Evolutionary conservation across 2,888 invertebrate species (phyloP).

Genomic region (Drosophila cognata): DNA sequence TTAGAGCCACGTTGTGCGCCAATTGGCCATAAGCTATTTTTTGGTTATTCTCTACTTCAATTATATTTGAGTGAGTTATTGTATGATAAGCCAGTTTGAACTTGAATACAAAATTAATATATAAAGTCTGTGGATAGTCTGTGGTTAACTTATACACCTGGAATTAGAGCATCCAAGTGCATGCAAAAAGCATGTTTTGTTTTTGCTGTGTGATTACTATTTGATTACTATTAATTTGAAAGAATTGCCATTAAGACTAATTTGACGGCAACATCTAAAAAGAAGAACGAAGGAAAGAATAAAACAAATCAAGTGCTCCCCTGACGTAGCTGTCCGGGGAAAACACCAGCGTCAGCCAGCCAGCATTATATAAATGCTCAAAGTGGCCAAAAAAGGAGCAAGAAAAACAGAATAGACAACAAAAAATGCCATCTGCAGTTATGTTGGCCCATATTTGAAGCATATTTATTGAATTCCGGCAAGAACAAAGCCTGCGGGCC

Average conservation of each 20-base stretch:
- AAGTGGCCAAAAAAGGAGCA: conserved; percentile 10
- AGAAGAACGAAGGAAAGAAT: not conserved
- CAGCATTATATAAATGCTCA: conserved; percentile 41
- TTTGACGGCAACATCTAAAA: conserved; percentile 57
- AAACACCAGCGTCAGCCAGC: conserved; percentile 21
- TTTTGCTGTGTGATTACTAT: not conserved
- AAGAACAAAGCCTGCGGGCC: conserved; percentile 47
- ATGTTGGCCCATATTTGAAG: conserved; percentile 46
- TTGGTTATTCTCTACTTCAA: not conserved
- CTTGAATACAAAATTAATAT: not conserved
- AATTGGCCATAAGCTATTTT: not conserved
- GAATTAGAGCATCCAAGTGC: conserved; percentile 21
- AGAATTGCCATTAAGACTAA: conserved; percentile 55
- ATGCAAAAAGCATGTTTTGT: conserved; percentile 21
- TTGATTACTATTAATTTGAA: conserved; percentile 28
- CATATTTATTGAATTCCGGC: conserved; percentile 75
- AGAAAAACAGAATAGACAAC: not conserved
- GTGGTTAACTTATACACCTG: not conserved
- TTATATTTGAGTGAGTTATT: not conserved
- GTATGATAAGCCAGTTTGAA: not conserved
- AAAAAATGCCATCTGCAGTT: conserved; percentile 32
- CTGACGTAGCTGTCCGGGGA: conserved; percentile 46
- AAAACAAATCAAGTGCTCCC: conserved; percentile 52
- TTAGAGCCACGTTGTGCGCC: not conserved
- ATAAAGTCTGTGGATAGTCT: not conserved